Base-by-base conservation (phyloP, 1,140 invertebrate genomes). In the Mylabris phalerata region DNA sequence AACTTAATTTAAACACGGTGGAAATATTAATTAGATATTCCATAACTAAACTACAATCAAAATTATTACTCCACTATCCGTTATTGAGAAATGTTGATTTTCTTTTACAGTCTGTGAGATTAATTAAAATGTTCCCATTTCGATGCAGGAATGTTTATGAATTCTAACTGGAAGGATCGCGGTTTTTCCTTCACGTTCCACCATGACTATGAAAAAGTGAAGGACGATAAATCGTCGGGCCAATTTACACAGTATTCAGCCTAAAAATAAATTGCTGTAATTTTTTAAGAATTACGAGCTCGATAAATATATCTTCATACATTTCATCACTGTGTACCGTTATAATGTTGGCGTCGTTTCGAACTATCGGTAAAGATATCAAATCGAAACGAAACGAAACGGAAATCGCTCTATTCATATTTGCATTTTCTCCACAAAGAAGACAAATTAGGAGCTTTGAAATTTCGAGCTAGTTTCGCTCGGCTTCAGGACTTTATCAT, bases 161-260 rank as follows among this genome's bases (percentile, higher is more conserved):
- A 54, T 54, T 44, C 46, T 45, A 5, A 54, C 51, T 46, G 45
- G 45, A 54, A 54, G 45, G 46, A 32, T 32, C 32, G 32, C 7
- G 4, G 4, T 32, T 32, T 32, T 32, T 32, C 4, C 32, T 5
- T 32, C 45, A 42, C 39, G 26, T 52, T 52, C 43, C 38, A 45
- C 41, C 45, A 13, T 24, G 42, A n/a, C 19, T 46, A 27, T 54
- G 51, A 54, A 54, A 54, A 54, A 54, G 51, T 41, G 51, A 45
- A 32, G 11, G 46, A 32, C 26, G 26, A 54, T 54, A 54, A 54
- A 54, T 54, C 51, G 51, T 54, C 51, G 44, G 45, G 25, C 51
- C 51, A 54, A 54, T 54, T 54, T 54, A 54, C 51, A 54, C 51
- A 54, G 42, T 54, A 46, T 54, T 54, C 51, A 54, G 51, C 51